Evolutionary conservation across 2,888 invertebrate species (phyloP), one percentile per base, ranked within the genome.

Genomic region (Conistra vaccinii): DNA sequence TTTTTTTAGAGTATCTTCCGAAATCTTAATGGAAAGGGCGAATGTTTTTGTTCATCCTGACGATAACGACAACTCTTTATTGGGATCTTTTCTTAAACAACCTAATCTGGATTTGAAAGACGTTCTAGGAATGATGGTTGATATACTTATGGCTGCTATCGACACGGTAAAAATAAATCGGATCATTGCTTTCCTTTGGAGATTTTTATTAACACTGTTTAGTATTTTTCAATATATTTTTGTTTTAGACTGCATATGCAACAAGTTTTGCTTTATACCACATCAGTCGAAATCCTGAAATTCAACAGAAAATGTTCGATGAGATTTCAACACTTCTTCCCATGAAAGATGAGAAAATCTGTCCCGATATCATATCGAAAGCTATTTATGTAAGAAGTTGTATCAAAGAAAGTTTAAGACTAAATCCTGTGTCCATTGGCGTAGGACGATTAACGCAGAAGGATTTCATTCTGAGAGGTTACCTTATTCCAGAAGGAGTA

Each of bases 361-460:
- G 97, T 0, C 90, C 97, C 3, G 97, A 97, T 55, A 93, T 96
- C 3, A 63, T 97, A 60, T 92, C 95, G 3, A 97, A 97, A 71
- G 98, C 98, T 23, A 93, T 95, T 0, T 99, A 98, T 90, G 96
- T 98, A 0, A 98, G 98, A 90, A 98, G 98, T 60, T 98, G 98
- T 85, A 94, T 99, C 2, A 99, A 99, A 91, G 99, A 99, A 94
- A 97, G 98, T 6, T 96, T 98, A 42, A 97, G 99, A 79, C 91
- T 99, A 66, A 98, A 98, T 93, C 99, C 99, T 1, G 97, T 99
- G 45, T 97, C 99, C 0, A 96, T 99, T 73, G 99, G 99, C 10
- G 97, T 98, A 69, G 99, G 99, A 0, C 95, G 99, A 51, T 96
- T 98, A 65, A 93, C 98, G 53, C 97, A 97, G 83, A 97, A 97